Evolutionary conservation across 2,888 invertebrate genomes (phyloP), one percentile per base, ranked within the genome.

Genomic region (Neoascia interrupta): DNA sequence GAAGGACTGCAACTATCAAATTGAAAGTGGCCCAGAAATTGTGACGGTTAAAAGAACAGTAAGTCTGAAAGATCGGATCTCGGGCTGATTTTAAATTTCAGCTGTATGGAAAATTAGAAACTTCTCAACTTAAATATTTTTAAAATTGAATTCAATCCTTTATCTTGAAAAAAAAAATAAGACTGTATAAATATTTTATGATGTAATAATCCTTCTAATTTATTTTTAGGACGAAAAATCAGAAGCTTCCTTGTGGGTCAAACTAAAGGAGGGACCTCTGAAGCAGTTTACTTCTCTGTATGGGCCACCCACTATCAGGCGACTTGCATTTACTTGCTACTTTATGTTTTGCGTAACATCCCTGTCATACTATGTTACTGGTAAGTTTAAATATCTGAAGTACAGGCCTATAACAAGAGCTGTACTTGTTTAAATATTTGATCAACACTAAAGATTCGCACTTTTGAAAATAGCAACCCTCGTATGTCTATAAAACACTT

Each of bases 301-400:
- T 69, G 85, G 86, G 0, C 85, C 85, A 43, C 81, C 86, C 5
- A 85, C 82, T 49, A 84, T 88, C 1, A 84, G 89, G 34, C 84
- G 85, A 23, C 81, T 88, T 37, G 88, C 87, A 53, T 85, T 88
- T 53, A 88, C 88, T 5, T 88, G 88, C 10, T 88, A 89, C 73
- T 89, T 88, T 61, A 88, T 88, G 86, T 89, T 88, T 82, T 89
- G 87, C 68, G 87, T 87, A 3, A 86, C 87, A 10, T 89, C 88
- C 4, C 74, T 88, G 13, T 87, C 86, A 68, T 88, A 88, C 82
- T 89, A 89, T 82, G 88, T 89, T 36, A 87, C 89, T 19, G 88
- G 88, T 88, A 79, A 76, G 82, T 63, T 13, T 8, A 5, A n/a
- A n/a, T n/a, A n/a, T n/a, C n/a, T n/a, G n/a, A n/a, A n/a, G n/a